Percentiles rank a stretch among this genome's conserved stretches.
These are phyloP conservation scores for Bombyx mandarina DNA, from an alignment of 1,140 invertebrate genomes.

Conservation along the genomic window DNA sequence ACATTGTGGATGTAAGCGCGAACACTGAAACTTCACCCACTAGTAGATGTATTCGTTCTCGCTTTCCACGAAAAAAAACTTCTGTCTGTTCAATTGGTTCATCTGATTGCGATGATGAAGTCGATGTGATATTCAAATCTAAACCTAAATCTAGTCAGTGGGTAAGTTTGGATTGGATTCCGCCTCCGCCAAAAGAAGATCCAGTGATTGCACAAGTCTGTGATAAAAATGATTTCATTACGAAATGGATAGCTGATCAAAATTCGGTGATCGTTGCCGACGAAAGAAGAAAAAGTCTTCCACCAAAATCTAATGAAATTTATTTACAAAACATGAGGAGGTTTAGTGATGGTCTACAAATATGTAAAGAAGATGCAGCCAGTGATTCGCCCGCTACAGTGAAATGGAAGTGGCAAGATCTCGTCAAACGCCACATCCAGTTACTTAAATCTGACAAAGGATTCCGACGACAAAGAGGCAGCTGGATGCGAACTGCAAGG, in stretches of 20 bases:
- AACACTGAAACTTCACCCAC: constrained; percentile 39
- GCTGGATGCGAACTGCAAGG: constrained; percentile 72
- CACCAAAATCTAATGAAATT: constrained; percentile 66
- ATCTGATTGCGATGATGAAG: constrained; percentile 65
- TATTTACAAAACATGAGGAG: constrained; percentile 71
- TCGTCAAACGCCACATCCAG: constrained; percentile 72
- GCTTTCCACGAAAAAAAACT: constrained; percentile 64
- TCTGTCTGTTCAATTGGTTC: constrained; percentile 69
- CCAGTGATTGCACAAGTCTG: constrained; percentile 60
- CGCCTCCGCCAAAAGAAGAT: constrained; percentile 65
- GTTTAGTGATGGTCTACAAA: constrained; percentile 71
- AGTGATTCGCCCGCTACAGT: constrained; percentile 69
- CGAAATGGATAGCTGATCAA: constrained; percentile 69
- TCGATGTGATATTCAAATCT: constrained; percentile 70
- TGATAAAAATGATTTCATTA: constrained; percentile 70
- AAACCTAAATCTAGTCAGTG: constrained; percentile 72
- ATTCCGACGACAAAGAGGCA: constrained; percentile 70
- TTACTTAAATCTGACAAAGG: constrained; percentile 70
- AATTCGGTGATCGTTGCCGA: constrained; percentile 57
- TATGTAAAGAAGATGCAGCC: constrained; percentile 69
- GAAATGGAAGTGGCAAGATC: constrained; percentile 71
- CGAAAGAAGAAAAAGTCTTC: constrained; percentile 64
- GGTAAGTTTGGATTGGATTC: constrained; percentile 69
- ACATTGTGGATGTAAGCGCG: constrained; percentile 31
- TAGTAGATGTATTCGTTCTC: constrained; percentile 47